Evolutionary conservation across 2,888 invertebrate genomes (phyloP).

Genomic region (Hypomecis punctinalis): DNA sequence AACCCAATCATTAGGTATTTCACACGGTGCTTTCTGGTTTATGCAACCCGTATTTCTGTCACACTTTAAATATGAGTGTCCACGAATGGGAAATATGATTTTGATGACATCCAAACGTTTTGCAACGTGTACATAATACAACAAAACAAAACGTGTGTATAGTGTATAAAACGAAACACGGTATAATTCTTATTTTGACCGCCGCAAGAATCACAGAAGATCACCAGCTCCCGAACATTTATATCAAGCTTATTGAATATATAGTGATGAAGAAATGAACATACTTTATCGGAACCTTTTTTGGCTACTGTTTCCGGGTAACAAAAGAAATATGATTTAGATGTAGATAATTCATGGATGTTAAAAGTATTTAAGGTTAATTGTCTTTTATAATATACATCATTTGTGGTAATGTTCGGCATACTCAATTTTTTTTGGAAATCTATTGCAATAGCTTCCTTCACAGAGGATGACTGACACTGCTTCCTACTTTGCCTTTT

Average conservation of each 20-base stretch:
- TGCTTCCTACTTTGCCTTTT: conserved; percentile 29
- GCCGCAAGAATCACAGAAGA: no score
- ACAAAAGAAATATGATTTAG: conserved; percentile 41
- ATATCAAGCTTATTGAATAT: conserved; percentile 38
- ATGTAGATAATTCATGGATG: conserved; percentile 37
- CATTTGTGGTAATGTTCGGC: conserved; percentile 28
- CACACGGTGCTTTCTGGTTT: no score
- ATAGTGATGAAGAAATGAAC: conserved; percentile 46
- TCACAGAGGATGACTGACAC: conserved; percentile 32
- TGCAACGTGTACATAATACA: no score
- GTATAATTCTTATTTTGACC: no score
- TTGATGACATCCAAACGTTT: no score
- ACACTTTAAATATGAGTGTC: no score
- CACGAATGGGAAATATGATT: no score
- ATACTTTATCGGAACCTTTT: conserved; percentile 45
- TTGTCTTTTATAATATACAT: conserved; percentile 43
- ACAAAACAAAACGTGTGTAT: no score
- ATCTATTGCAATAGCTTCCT: conserved; percentile 35
- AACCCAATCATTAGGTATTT: no score
- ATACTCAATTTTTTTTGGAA: conserved; percentile 39
- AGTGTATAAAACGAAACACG: no score
- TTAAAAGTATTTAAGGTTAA: conserved; percentile 35
- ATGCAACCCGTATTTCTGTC: no score
- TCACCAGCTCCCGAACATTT: no score
- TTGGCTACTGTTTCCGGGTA: conserved; percentile 43